A percentile compares a stretch with the other conserved stretches of the same genome.
Evolutionary conservation across 2,888 invertebrate genomes (phyloP).

Genomic region (Scaptomyza polygonia): DNA sequence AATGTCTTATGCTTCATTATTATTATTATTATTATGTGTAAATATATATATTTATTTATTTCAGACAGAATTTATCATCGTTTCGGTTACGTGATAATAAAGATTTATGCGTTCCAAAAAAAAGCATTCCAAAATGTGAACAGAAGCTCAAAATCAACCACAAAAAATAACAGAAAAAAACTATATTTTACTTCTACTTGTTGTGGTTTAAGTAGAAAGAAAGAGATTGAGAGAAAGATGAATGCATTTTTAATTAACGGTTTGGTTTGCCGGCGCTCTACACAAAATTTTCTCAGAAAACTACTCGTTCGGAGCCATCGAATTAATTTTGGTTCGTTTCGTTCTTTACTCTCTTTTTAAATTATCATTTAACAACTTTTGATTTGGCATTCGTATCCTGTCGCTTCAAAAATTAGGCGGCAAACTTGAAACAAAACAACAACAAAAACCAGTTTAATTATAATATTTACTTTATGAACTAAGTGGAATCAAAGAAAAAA

Average conservation of each 20-base stretch:
- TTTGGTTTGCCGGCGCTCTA: constrained; percentile 26
- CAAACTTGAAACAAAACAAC: constrained; percentile 12
- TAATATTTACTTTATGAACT: background rate
- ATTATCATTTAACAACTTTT: constrained; percentile 7
- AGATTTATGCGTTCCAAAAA: constrained; percentile 61
- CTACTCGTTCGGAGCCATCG: constrained; percentile 12
- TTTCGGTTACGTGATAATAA: constrained; percentile 63
- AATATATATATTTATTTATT: too few relatives aligned
- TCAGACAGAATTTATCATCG: too few relatives aligned
- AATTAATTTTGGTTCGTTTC: background rate
- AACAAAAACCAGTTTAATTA: background rate
- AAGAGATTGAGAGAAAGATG: constrained; percentile 42
- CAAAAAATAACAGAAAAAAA: too few relatives aligned
- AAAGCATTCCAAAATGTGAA: constrained; percentile 14
- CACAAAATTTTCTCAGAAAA: constrained; percentile 46
- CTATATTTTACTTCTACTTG: background rate
- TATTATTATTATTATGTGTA: too few relatives aligned
- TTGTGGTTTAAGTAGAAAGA: background rate
- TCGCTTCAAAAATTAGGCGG: constrained; percentile 44
- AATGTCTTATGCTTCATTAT: constrained; percentile 54
- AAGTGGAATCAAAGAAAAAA: background rate
- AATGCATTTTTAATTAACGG: constrained; percentile 76
- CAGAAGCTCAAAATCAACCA: constrained; percentile 47
- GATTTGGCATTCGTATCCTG: constrained; percentile 15
- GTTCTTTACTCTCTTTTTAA: constrained; percentile 10